Conservation (phyloP, 2,113 vertebrate species). For the Halichoerus grypus region DNA sequence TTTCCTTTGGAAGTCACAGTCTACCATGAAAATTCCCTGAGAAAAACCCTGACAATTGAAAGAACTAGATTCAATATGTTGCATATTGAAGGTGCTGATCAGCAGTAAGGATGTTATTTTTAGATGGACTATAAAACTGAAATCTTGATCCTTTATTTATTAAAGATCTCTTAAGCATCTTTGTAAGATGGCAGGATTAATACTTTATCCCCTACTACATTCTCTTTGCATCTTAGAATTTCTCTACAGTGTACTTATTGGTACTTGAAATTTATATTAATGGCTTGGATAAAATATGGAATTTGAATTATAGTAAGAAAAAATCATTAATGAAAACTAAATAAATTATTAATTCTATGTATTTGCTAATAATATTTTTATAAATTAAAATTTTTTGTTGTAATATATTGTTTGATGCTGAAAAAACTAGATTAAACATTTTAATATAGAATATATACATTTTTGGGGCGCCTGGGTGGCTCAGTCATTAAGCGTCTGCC, state of each 20-base stretch:
- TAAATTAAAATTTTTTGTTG: background rate
- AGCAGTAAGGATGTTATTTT: constrained; percentile 43
- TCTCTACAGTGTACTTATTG: background rate
- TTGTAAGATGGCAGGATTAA: background rate
- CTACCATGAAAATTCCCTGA: background rate
- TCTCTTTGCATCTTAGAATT: background rate
- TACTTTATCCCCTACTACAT: background rate
- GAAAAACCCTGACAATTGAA: constrained; percentile 21
- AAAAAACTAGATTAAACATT: background rate
- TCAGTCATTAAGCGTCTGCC: too few relatives aligned
- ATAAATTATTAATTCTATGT: background rate
- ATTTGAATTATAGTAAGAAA: background rate
- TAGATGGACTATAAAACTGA: constrained; percentile 48
- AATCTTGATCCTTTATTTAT: constrained; percentile 46
- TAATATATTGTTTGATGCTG: background rate
- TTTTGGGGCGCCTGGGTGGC: background rate
- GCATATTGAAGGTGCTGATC: background rate
- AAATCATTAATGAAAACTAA: constrained; percentile 51
- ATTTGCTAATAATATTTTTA: constrained; percentile 36
- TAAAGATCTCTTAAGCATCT: constrained; percentile 36
- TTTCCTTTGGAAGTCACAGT: background rate
- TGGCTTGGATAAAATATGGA: background rate
- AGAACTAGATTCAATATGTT: constrained; percentile 6
- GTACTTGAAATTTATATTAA: constrained; percentile 40
- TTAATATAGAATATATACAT: constrained; percentile 29